Base-by-base conservation (phyloP, 2,888 invertebrate species). In the Meliscaeva auricollis region DNA sequence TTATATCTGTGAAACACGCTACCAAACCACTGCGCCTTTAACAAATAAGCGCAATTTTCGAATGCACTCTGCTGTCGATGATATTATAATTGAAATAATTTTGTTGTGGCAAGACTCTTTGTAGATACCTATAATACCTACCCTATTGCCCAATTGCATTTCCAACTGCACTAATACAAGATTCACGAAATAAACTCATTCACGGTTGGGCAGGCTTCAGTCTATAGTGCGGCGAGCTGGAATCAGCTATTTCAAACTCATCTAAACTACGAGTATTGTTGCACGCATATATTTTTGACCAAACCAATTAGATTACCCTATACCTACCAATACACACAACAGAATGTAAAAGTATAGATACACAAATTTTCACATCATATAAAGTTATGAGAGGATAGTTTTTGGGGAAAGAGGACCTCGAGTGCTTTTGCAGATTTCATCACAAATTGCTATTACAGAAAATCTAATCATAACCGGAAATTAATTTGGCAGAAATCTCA, bases 401-500 rank as follows among this genome's bases (percentile, higher is more conserved):
- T n/a, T 22, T 5, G 13, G 38, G 60, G 52, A 17, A 8, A 3
- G 35, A 22, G 46, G 26, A 54, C 68, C 73, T 17, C 46, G 32
- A 83, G 66, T 72, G 66, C 70, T 50, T 41, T 70, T 77, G 56
- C 73, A 81, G 81, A 85, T 81, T 81, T 80, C 76, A 90, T 91
- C 92, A 89, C 91, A 91, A 91, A 91, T 92, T 92, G 91, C 91
- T 90, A 91, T 91, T 91, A 91, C 90, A 90, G 90, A 91, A 91
- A 92, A 91, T 91, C 91, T 91, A 91, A 91, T 91, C 91, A 91
- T 91, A 90, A 91, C 91, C 92, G 92, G 92, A 91, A 92, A 91
- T 91, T 91, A 92, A 91, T 91, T 91, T 91, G 92, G 91, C 91
- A 91, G 91, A 91, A 91, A 91, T 91, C 91, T 91, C 92, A 92